Evolutionary conservation across 2,797 vertebrate genomes (phyloP), one percentile per base, ranked within the genome.

Genomic region (Onychomys torridus): DNA sequence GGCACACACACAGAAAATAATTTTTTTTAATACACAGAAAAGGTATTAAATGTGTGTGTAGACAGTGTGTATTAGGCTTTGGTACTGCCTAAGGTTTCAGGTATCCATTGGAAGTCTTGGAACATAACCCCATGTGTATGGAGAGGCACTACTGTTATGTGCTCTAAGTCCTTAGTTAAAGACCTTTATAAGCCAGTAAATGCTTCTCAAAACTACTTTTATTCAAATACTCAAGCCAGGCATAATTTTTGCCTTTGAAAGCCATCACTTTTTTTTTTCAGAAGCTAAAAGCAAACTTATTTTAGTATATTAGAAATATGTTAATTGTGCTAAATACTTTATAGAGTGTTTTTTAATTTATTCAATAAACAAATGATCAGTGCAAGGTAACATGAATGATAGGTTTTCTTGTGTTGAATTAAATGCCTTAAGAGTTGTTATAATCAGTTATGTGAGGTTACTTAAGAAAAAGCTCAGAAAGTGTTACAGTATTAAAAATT

Each of bases 241-340:
- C n/a, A 43, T 87, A 63, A 21, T 84, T 94, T 91, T 94, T 97
- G 78, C 40, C 69, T 95, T 95, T 95, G 57, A 92, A 95, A 97
- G 95, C 12, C 14, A 85, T 84, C 32, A 96, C 27, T 9, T 90
- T 77, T 49, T 29, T 10, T 96, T 59, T 57, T 86, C 11, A 94
- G 83, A 84, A 92, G 16, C 57, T 76, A 52, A 92, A 96, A 85
- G 23, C 57, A 81, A 91, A 67, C 23, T 96, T 95, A 65, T 32
- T 71, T 89, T 94, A 86, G 34, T 78, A 71, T 93, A 76, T 79
- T 65, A 43, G 21, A 59, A 95, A 94, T 59, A 81, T 46, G 76
- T 46, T 96, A 91, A 79, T 61, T 96, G 69, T 95, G 55, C 82
- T 79, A 78, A 90, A 83, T 91, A 37, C 34, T 91, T 89, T 93